Evolutionary conservation across 1,140 invertebrate species (phyloP), one percentile per base, ranked within the genome.

Genomic region (Ditylenchus dipsaci): DNA sequence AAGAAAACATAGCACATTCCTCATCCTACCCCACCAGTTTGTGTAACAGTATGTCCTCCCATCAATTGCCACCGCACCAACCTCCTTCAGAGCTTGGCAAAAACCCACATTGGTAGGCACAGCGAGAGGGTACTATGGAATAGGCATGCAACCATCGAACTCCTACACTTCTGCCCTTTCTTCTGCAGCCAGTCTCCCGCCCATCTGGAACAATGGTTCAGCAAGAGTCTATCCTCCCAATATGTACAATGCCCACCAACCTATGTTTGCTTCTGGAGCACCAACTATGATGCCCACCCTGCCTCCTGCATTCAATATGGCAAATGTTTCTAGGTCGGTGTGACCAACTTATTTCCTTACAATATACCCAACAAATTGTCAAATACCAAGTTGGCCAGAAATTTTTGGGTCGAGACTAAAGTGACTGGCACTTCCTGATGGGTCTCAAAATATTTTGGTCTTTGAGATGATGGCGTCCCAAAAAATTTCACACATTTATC

Each of bases 1-100:
- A 65, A 21, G 79, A 82, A 21, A 64, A 72, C 43, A 82, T 82
- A 69, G 73, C 81, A 13, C 80, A 82, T 65, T 82, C 80, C 1
- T 74, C 72, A 11, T 82, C 80, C 1, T 82, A 75, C 33, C 80
- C 80, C 11, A 71, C 69, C 11, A 77, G 73, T 57, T 65, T 82
- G 13, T 82, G 78, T 63, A 78, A 63, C 47, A 67, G 68, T 53
- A 30, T 53, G 26, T 67, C 69, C 69, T 59, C 69, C 72, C n/a
- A 67, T 43, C 9, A 56, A 62, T 63, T 9, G 0, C 63, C 11
- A 17, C 30, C 23, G 7, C 42, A 33, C 13, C 49, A 47, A 63
- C 1, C 38, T n/a, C 17, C 27, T 27, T 26, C 27, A 1, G 33
- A 38, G 33, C 33, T 38, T n/a, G n/a, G n/a, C 33, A 38, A 38